phyloP scores from a whole-genome alignment of 2,888 invertebrate genomes.

The Melolontha melolontha region DNA sequence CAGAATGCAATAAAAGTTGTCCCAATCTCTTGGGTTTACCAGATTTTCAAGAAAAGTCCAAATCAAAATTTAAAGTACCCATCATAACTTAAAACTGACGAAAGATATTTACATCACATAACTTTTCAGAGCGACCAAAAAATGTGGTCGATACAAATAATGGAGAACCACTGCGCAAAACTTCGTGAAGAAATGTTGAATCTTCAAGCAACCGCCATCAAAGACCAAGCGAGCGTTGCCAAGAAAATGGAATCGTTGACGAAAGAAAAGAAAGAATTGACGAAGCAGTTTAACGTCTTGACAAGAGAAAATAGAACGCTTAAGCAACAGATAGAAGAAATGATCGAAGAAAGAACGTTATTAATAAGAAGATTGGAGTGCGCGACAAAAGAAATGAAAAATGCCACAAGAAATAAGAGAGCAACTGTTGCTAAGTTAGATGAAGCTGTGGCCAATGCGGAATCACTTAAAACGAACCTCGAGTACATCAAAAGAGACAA shows the following conservation, averaged over 20 bases:
- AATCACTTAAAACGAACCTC: constrained; percentile 53
- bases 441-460: constrained; percentile 51
- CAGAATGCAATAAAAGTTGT: constrained; percentile 40
- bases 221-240: constrained; percentile 56
- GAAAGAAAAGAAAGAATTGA: constrained; percentile 58
- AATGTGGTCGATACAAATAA: constrained; percentile 32
- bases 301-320: constrained; percentile 59
- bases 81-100: background rate
- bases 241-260: constrained; percentile 56
- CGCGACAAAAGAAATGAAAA: constrained; percentile 59
- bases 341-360: constrained; percentile 57
- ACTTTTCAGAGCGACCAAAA: constrained; percentile 27
- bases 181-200: constrained; percentile 56
- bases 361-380: constrained; percentile 57
- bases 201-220: constrained; percentile 55
- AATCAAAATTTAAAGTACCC: constrained; percentile 1
- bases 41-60: constrained; percentile 1
- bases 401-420: constrained; percentile 59
- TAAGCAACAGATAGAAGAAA: constrained; percentile 59
- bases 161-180: constrained; percentile 51
- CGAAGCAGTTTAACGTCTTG: constrained; percentile 51
- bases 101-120: background rate
- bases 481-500: constrained; percentile 56
- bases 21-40: constrained; percentile 23
- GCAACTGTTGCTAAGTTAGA: constrained; percentile 58